phyloP scores from a whole-genome alignment of 2,797 vertebrate species.

The Vultur gryphus region DNA sequence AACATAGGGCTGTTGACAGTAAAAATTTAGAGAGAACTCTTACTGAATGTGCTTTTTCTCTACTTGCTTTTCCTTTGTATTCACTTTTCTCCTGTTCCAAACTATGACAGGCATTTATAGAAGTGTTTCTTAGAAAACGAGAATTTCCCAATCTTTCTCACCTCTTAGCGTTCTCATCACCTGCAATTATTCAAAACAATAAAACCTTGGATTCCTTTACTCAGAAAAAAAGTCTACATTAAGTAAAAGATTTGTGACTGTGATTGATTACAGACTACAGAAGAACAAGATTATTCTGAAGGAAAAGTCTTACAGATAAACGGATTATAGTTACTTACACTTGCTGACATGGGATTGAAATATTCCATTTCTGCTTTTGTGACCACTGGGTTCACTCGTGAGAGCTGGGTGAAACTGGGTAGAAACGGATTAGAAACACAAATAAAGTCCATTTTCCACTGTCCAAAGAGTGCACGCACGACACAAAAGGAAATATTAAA shows the following conservation, averaged over 20 bases:
- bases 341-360: constrained; percentile 27
- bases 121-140: background rate
- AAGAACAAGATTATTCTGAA: constrained; percentile 13
- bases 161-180: background rate
- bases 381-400: background rate
- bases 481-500: background rate
- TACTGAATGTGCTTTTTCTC: background rate
- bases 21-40: constrained; percentile 6
- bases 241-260: background rate
- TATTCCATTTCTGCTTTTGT: constrained; percentile 10
- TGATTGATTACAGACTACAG: constrained; percentile 13
- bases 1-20: background rate
- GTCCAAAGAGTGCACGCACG: background rate
- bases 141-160: constrained; percentile 9
- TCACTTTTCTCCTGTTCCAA: constrained; percentile 9
- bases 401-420: background rate
- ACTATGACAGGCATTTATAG: background rate
- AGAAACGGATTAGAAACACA: background rate
- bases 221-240: background rate
- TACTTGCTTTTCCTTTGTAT: background rate
- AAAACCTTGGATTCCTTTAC: background rate
- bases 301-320: constrained; percentile 41
- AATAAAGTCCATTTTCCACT: background rate
- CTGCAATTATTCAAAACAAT: background rate
- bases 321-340: constrained; percentile 19